Conservation (phyloP, 1,140 invertebrate species). For the Acyrthosiphon pisum region DNA sequence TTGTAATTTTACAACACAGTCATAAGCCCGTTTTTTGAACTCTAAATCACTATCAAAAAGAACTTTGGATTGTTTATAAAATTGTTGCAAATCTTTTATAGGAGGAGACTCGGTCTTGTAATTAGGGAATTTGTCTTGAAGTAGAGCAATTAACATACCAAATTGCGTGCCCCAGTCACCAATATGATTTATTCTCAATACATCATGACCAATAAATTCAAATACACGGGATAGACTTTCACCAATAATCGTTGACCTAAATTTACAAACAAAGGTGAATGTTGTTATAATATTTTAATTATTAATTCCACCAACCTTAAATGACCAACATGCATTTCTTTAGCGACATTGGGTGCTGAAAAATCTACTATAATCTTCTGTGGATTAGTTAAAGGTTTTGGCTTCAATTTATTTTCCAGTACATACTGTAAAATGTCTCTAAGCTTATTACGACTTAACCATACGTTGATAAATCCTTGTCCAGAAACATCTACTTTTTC, state of each 20-base stretch:
- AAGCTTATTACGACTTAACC: conserved; percentile 75
- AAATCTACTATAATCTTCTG: conserved; percentile 90
- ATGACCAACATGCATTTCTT: conserved; percentile 99
- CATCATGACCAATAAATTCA: conserved; percentile 93
- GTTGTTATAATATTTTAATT: background rate
- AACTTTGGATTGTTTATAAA: conserved; percentile 70
- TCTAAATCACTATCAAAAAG: conserved; percentile 92
- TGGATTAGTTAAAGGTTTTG: conserved; percentile 71
- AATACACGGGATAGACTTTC: conserved; percentile 91
- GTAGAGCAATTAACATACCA: conserved; percentile 98
- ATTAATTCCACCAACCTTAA: conserved; percentile 69
- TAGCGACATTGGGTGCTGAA: conserved; percentile 99
- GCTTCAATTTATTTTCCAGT: conserved; percentile 75
- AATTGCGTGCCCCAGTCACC: conserved; percentile 99
- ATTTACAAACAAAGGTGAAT: conserved; percentile 38
- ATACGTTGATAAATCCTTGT: conserved; percentile 96
- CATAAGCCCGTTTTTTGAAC: conserved; percentile 96
- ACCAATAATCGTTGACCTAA: conserved; percentile 94
- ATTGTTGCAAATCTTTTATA: conserved; percentile 90
- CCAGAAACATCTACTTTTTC: conserved; percentile 83
- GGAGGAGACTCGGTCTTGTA: conserved; percentile 84
- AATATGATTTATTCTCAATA: conserved; percentile 92
- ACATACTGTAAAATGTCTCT: conserved; percentile 71
- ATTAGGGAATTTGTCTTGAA: conserved; percentile 92
- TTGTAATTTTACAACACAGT: conserved; percentile 93